Evolutionary conservation across 2,888 invertebrate species (phyloP), one percentile per base, ranked within the genome.

Genomic region (Thumatha senex): DNA sequence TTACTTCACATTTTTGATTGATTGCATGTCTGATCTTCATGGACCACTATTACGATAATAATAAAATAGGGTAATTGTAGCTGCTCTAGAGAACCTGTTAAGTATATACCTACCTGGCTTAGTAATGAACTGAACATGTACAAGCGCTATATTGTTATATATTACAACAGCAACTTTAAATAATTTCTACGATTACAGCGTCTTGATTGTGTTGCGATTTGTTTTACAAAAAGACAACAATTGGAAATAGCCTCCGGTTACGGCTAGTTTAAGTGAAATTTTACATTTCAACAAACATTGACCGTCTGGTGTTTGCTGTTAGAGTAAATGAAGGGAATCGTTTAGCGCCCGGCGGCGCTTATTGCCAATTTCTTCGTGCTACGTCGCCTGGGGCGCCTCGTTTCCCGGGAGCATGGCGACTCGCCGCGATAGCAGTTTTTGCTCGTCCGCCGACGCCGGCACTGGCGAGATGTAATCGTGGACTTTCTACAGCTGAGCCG

Each of bases 401-500:
- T 85, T 85, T 85, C 87, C 88, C 86, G 86, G 88, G 87, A 83
- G 81, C 76, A 54, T 54, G 72, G 69, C 67, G 70, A 76, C 72
- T 69, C 70, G 72, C 62, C 68, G 80, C 75, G 85, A 87, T 83
- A 83, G 83, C 82, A 84, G 84, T 86, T 86, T 88, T 89, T 87
- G 81, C 83, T 80, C 82, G 86, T 79, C 82, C 82, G 80, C 76
- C 79, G 79, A 70, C 80, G 77, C 65, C 69, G 68, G 76, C 74
- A 67, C 76, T 71, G 75, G 68, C 74, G 78, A 83, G 84, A 86
- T 88, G 82, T 86, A 88, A 86, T 89, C 86, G 84, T 82, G 85
- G 87, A 90, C 90, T 91, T 91, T 91, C 89, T 90, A 90, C 87
- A 81, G 88, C 82, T 84, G 89, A 86, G 85, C 80, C 78, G 77